A percentile compares a stretch with the other conserved stretches of the same genome.
Evolutionary conservation across 1,140 invertebrate genomes (phyloP).

Genomic region (Lepidurus couesii): DNA sequence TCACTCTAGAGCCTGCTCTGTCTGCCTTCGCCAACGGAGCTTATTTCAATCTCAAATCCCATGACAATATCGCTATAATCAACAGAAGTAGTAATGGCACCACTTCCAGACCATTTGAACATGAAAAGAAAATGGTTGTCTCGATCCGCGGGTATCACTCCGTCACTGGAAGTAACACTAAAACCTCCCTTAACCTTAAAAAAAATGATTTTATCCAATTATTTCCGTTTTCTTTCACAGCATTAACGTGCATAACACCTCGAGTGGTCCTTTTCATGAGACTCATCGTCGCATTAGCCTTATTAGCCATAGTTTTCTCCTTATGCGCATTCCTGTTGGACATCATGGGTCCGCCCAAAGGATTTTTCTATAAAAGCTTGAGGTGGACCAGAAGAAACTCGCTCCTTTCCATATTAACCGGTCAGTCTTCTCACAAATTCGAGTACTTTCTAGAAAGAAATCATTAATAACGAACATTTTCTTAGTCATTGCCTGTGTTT

Average conservation of each 20-base stretch:
- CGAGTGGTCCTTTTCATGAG: constrained; percentile 51
- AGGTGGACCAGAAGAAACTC: background rate
- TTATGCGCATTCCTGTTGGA: constrained; percentile 51
- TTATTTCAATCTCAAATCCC: background rate
- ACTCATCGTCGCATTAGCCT: constrained; percentile 50
- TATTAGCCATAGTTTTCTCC: constrained; percentile 50
- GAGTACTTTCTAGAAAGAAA: background rate
- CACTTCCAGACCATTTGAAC: constrained; percentile 5
- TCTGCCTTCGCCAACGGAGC: background rate
- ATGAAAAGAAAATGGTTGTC: background rate
- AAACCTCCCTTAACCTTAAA: constrained; percentile 2
- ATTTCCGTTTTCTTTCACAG: constrained; percentile 43
- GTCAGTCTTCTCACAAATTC: background rate
- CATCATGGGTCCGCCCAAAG: constrained; percentile 48
- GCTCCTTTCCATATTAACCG: background rate
- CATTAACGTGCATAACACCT: constrained; percentile 48
- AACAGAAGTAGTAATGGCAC: background rate
- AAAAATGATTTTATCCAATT: constrained; percentile 23
- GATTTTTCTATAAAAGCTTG: constrained; percentile 29
- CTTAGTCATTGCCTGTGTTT: constrained; percentile 50
- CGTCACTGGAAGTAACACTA: constrained; percentile 33
- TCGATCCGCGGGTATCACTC: constrained; percentile 34
- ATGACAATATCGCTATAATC: background rate
- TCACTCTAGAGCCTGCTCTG: background rate
- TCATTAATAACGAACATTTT: constrained; percentile 16